Evolutionary conservation across 2,113 vertebrate species (phyloP).

Genomic region (Pterophyllum scalare): DNA sequence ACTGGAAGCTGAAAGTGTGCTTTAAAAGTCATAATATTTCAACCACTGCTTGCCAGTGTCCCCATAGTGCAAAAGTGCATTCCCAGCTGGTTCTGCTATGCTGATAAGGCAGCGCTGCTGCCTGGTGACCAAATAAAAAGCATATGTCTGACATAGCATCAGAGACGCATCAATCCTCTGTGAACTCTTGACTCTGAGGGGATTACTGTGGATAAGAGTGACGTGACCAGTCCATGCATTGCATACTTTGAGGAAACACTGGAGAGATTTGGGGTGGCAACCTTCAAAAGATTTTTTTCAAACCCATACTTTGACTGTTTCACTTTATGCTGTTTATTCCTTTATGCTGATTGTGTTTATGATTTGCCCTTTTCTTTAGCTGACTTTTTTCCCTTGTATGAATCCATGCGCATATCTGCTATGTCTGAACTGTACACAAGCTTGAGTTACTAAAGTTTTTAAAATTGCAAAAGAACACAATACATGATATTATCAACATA

Average conservation of each 20-base stretch:
- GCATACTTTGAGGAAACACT: constrained; percentile 37
- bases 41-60: constrained; percentile 7
- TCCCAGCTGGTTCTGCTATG: constrained; percentile 65
- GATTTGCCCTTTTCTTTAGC: neutral
- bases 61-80: constrained; percentile 44
- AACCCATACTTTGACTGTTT: neutral
- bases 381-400: too few species aligned
- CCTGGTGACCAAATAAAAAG: constrained; percentile 73
- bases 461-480: neutral
- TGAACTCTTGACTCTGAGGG: constrained; percentile 70
- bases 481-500: neutral
- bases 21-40: constrained; percentile 26
- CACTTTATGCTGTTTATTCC: neutral
- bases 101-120: constrained; percentile 60
- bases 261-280: constrained; percentile 38
- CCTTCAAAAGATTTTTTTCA: neutral
- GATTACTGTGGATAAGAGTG: constrained; percentile 54
- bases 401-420: too few species aligned
- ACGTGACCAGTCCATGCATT: constrained; percentile 56
- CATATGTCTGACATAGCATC: constrained; percentile 71
- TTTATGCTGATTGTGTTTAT: neutral
- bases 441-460: neutral
- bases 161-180: constrained; percentile 67
- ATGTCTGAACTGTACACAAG: neutral
- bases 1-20: neutral